Evolutionary conservation across 2,113 vertebrate species (phyloP).

Genomic region (Ochotona princeps): DNA sequence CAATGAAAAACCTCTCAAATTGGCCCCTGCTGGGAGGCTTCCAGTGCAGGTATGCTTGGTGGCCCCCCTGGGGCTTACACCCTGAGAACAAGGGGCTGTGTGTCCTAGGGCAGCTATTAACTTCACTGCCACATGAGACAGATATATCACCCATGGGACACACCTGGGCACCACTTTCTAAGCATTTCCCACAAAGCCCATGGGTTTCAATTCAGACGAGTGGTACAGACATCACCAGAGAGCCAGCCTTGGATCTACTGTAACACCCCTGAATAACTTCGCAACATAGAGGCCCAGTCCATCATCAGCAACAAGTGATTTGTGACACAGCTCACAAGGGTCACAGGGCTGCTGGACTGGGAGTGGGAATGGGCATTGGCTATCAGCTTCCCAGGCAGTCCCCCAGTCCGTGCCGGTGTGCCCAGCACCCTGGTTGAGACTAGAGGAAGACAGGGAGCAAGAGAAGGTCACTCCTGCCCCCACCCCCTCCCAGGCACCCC

Average conservation of each 20-base stretch:
- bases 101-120: background rate
- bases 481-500: background rate
- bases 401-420: too few relatives aligned
- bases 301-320: background rate
- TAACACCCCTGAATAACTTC: background rate
- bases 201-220: background rate
- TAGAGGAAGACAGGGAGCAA: background rate
- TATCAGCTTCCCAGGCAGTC: background rate
- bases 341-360: background rate
- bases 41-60: background rate
- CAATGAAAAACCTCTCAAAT: background rate
- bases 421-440: background rate
- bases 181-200: background rate
- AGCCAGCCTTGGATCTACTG: background rate
- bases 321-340: background rate
- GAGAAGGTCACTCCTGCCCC: background rate
- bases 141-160: background rate
- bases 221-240: background rate
- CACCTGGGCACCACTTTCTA: background rate
- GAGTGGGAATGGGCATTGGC: rapidly evolving
- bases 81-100: background rate
- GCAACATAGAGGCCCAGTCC: background rate
- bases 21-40: background rate
- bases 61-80: background rate
- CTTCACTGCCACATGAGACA: background rate